Evolutionary conservation across 2,888 invertebrate species (phyloP), one percentile per base, ranked within the genome.

Genomic region (Vesta saturnalis): DNA sequence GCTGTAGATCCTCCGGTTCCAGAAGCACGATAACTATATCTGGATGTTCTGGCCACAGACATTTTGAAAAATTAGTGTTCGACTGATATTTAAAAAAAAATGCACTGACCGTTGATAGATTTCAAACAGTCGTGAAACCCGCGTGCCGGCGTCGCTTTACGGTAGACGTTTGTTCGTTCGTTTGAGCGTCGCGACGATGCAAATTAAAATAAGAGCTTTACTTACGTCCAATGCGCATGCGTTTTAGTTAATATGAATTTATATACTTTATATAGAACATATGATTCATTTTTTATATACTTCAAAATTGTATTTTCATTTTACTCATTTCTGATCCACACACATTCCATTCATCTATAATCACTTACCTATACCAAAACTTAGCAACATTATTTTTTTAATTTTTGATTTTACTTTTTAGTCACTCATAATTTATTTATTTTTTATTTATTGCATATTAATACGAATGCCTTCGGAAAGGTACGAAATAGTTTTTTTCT

Each of bases 11-110:
- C 91, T 83, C 90, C 91, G 83, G 93, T 23, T 15, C 15, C 94
- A 84, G 91, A 90, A 84, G 94, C 94, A 86, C 95, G 92, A 89
- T 96, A 96, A 84, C 92, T 91, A 89, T 96, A 96, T 88, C 94
- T 95, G 85, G 94, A 94, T 84, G 92, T 89, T 88, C 94, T 94
- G 85, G 83, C 82, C 73, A 83, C 84, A 70, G 81, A 80, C 82
- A 76, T 79, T 64, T 64, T 72, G 63, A 49, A 22, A 47, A 59
- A 46, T n/a, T 46, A 21, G 49, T 61, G n/a, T 55, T 58, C 60
- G 47, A 30, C 30, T 54, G 56, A 64, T 30, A 59, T 69, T 59
- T 55, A 14, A 57, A 56, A 58, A 60, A 67, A 69, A 69, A 76
- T 79, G 81, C 83, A 82, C 82, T 81, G 81, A 81, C 81, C 80